Percentiles rank a stretch among this genome's conserved stretches.
These are phyloP conservation scores for Danio rerio DNA, from an alignment of 2,113 vertebrate genomes.

Conservation along the genomic window GRCz12tu NC_133185.1:27898001-27898500, in stretches of 20 bases:
- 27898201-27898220: neutral
- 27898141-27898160: too few relatives aligned
- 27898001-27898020: too few relatives aligned
- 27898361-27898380: slow-evolving; percentile 64
- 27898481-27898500: slow-evolving; percentile 58
- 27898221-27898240: neutral
- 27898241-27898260: neutral
- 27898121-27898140: too few relatives aligned
- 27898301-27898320: neutral
- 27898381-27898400: slow-evolving; percentile 70
- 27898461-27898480: slow-evolving; percentile 57
- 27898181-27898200: too few relatives aligned
- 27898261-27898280: neutral
- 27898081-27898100: too few relatives aligned
- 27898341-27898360: slow-evolving; percentile 1
- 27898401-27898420: slow-evolving; percentile 63
- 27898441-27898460: slow-evolving; percentile 71
- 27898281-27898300: neutral
- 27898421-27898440: slow-evolving; percentile 60
- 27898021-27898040: too few relatives aligned
- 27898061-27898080: too few relatives aligned
- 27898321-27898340: slow-evolving; percentile 22
- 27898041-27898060: too few relatives aligned
- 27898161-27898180: too few relatives aligned
- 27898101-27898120: too few relatives aligned